Evolutionary conservation across 2,888 invertebrate genomes (phyloP).

Genomic region (Megalurothrips usitatus): DNA sequence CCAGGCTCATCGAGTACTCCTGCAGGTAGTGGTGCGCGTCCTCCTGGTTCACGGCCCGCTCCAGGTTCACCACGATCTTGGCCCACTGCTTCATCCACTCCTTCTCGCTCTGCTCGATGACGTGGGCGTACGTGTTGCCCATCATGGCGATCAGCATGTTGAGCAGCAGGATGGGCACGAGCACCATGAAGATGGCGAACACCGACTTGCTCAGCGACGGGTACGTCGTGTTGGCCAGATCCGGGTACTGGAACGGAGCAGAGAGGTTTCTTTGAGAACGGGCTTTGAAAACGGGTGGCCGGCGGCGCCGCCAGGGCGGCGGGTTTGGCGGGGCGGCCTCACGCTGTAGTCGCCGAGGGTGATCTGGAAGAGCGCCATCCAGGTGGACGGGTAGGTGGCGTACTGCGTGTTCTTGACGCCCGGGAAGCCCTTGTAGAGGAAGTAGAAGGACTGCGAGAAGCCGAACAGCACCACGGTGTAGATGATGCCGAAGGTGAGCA

Average conservation of each 20-base stretch:
- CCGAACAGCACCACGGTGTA: slow-evolving; percentile 91
- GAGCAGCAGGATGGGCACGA: slow-evolving; percentile 90
- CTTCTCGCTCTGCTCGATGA: slow-evolving; percentile 97
- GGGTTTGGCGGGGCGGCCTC: slow-evolving; percentile 45
- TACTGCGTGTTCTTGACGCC: slow-evolving; percentile 76
- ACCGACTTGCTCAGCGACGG: slow-evolving; percentile 89
- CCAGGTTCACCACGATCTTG: slow-evolving; percentile 94
- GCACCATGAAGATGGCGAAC: slow-evolving; percentile 97
- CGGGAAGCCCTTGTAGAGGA: slow-evolving; percentile 87
- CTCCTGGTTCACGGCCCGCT: slow-evolving; percentile 84
- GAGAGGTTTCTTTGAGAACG: not conserved
- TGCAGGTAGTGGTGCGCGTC: slow-evolving; percentile 88
- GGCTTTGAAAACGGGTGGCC: too few relatives aligned
- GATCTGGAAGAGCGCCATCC: slow-evolving; percentile 98
- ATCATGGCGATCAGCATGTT: slow-evolving; percentile 99
- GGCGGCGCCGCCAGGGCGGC: not conserved
- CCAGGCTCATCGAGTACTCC: slow-evolving; percentile 91
- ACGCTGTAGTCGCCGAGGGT: slow-evolving; percentile 97
- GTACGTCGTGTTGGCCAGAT: slow-evolving; percentile 83
- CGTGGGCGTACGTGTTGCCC: slow-evolving; percentile 98
- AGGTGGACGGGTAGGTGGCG: slow-evolving; percentile 81
- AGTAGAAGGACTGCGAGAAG: slow-evolving; percentile 93
- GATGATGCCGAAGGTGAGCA: slow-evolving; percentile 97
- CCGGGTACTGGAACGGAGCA: slow-evolving; percentile 69
- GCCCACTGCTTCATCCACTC: slow-evolving; percentile 99